Percentiles rank a stretch among this genome's conserved stretches.
Conservation (phyloP, 2,888 invertebrate species). For the Heliconius erato region DNA sequence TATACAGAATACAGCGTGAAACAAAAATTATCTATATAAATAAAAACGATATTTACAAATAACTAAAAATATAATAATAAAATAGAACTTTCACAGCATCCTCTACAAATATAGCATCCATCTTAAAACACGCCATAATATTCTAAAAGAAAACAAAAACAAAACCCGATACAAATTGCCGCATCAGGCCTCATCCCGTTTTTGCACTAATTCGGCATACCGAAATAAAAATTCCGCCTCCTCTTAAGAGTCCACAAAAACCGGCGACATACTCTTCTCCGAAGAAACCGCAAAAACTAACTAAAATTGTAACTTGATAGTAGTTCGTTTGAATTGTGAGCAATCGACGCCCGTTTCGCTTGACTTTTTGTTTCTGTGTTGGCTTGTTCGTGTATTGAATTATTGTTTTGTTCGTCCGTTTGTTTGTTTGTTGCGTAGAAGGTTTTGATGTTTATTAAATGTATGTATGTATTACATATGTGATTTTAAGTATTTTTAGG, state of each 20-base stretch:
- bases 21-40: not conserved
- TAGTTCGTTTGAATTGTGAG: constrained; percentile 57
- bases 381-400: constrained; percentile 8
- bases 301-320: constrained; percentile 64
- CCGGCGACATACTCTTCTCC: constrained; percentile 67
- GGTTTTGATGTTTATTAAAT: not conserved
- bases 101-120: constrained; percentile 52
- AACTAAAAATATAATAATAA: not conserved
- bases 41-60: not conserved
- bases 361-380: constrained; percentile 35
- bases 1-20: not conserved
- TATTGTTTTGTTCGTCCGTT: constrained; percentile 27
- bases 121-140: constrained; percentile 73
- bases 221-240: constrained; percentile 85
- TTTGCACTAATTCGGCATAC: constrained; percentile 86
- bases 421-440: not conserved
- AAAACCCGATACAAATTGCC: constrained; percentile 85
- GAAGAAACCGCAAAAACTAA: constrained; percentile 68
- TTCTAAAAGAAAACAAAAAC: constrained; percentile 80
- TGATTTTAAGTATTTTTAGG: too few relatives aligned
- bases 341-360: constrained; percentile 47
- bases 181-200: constrained; percentile 72
- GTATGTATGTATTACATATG: not conserved
- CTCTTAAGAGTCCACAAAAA: constrained; percentile 75
- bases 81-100: not conserved